Conservation (phyloP, 2,113 vertebrate species). For the Zosterops borbonicus region DNA sequence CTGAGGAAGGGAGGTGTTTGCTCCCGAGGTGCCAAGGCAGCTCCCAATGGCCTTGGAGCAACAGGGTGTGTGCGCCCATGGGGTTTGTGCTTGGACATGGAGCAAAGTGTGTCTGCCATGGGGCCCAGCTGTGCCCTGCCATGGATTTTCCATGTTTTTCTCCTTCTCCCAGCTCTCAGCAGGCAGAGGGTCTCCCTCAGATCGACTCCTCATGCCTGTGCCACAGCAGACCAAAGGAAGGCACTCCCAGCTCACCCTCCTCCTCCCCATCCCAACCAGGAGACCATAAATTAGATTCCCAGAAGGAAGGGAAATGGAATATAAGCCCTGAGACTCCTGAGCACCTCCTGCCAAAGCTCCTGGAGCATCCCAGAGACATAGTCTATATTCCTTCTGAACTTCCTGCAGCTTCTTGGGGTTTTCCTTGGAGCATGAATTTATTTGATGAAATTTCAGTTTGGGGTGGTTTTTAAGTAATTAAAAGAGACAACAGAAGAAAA, state of each 20-base stretch:
- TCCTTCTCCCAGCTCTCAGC: background rate
- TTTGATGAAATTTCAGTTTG: slow-evolving; percentile 5
- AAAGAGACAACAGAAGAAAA: background rate
- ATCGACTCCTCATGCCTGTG: fast-evolving
- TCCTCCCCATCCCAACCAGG: fast-evolving
- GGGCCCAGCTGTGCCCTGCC: fast-evolving
- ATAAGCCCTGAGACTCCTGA: fast-evolving
- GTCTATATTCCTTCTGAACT: background rate
- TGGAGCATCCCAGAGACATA: fast-evolving
- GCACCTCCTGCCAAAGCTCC: background rate
- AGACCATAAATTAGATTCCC: background rate
- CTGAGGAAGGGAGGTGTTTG: background rate
- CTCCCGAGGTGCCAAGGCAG: background rate
- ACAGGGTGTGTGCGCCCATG: fast-evolving
- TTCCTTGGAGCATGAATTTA: background rate
- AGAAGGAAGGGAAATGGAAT: background rate
- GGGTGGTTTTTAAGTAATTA: slow-evolving; percentile 11
- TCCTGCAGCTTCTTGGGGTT: background rate
- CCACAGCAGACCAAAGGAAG: background rate
- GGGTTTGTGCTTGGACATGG: background rate
- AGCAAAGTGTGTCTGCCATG: background rate
- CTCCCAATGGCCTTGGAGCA: fast-evolving
- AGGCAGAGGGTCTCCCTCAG: background rate
- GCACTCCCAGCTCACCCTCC: background rate
- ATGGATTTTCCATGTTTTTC: background rate